Base-by-base conservation (phyloP, 2,113 vertebrate species). In the Scopus umbretta region DNA sequence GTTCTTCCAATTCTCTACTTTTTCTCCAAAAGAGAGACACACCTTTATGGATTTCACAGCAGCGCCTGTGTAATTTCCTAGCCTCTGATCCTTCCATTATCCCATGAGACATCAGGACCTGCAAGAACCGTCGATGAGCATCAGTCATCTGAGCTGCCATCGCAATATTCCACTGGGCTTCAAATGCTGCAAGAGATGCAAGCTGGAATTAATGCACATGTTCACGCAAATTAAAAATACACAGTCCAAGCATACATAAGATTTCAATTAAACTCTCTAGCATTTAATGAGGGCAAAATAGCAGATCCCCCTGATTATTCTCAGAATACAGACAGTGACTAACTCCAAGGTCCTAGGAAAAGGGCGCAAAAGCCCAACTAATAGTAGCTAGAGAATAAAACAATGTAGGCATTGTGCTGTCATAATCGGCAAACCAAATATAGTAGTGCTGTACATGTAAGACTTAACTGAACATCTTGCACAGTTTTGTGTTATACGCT, bases 121-220 rank as follows among this genome's bases (percentile, higher is more conserved):
- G 99, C 7, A 99, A 96, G 92, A 99, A 99, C 22, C 98, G 98
- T 10, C 98, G 98, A 55, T 99, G 99, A 78, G 98, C 98, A 14
- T 99, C 97, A 0, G 97, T 99, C 98, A 99, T 98, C 62, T 86
- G 76, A 30, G 93, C 95, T 6, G 91, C 83, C 98, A 98, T 99
- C 8, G 20, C 65, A 1, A 21, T 32, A 16, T 4, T 68, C 47
- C 72, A 68, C 86, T 53, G 65, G 79, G n/a, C 40, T 80, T 20
- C 62, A 26, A 34, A 30, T 4, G 83, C 82, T 96, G 72, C 66
- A 86, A 70, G 66, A 85, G 30, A 53, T 10, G 30, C 7, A 59
- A 62, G 5, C 11, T 45, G 26, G 25, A 85, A 76, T 93, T 52
- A 92, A 82, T 3, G 12, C 30, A n/a, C 17, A 1, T 3, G 5